A percentile compares a stretch with the other conserved stretches of the same genome.
Evolutionary conservation across 2,888 invertebrate species (phyloP).

Genomic region (Ichneumoninae sp.): DNA sequence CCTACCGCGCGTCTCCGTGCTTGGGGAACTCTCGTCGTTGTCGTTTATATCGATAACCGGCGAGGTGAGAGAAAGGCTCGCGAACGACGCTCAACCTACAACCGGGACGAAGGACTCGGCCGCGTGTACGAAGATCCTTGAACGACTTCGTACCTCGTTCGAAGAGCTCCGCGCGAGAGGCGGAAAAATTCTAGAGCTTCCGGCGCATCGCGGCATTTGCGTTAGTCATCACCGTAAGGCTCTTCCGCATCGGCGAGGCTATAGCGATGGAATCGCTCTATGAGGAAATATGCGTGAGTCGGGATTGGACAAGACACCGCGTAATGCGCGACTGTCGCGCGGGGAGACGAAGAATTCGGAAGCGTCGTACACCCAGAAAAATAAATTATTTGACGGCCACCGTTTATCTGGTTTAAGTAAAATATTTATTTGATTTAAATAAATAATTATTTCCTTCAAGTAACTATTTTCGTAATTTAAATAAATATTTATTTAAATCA

Average conservation of each 20-base stretch:
- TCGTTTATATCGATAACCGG: conserved; percentile 62
- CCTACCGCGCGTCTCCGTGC: conserved; percentile 14
- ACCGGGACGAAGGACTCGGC: not conserved
- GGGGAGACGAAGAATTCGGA: no score
- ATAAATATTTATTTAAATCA: no score
- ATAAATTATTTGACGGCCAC: no score
- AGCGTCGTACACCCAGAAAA: no score
- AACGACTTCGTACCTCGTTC: conserved; percentile 30
- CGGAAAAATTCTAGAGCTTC: conserved; percentile 32
- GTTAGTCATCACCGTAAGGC: conserved; percentile 19
- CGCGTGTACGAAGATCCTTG: conserved; percentile 22
- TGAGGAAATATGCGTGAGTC: not conserved
- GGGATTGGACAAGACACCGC: not conserved
- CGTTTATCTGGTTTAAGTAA: no score
- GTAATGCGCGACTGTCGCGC: not conserved
- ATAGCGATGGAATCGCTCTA: conserved; percentile 7
- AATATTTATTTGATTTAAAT: no score
- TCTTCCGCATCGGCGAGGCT: not conserved
- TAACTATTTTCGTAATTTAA: no score
- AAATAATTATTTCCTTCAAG: no score
- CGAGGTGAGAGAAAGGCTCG: conserved; percentile 42
- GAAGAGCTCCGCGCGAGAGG: not conserved
- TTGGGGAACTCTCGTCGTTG: conserved; percentile 26
- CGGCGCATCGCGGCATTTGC: conserved; percentile 22
- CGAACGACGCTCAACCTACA: not conserved